Evolutionary conservation across 2,888 invertebrate species (phyloP), one percentile per base, ranked within the genome.

Genomic region (Clusia tigrina): DNA sequence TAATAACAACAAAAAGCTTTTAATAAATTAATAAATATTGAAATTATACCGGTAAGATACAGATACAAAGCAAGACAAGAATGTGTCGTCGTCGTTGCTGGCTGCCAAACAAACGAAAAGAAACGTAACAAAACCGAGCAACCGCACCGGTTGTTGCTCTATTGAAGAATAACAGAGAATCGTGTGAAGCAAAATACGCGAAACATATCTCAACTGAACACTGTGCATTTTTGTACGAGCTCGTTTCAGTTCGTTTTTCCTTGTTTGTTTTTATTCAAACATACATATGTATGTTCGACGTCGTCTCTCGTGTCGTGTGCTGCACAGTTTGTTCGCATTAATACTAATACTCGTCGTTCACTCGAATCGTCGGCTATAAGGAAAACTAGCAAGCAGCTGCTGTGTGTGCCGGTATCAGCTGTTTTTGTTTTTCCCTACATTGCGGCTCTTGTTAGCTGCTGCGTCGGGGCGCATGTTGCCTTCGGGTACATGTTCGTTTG

Each of bases 131-230:
- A 26, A n/a, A 26, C 22, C 57, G 53, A 20, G 32, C 48, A 20
- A 20, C 48, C 48, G 15, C 48, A 48, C 42, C 46, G 57, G 57
- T 57, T 48, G 48, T 48, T 51, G 55, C 62, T 58, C 58, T 55
- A 59, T 63, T 59, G 63, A 59, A 46, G 58, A 63, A 63, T 56
- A 42, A 48, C 18, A 18, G 48, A 48, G 22, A 48, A 48, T 48
- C 48, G 48, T 48, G 6, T 2, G 22, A 48, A 48, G 48, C 48
- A 48, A 48, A 48, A 48, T 22, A 20, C 32, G 38, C 54, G 64
- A 46, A 59, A 62, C 62, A 18, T 46, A 10, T 42, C 12, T 57
- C n/a, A 23, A 15, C 46, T 24, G 24, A 15, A 18, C 15, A 18
- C 38, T 54, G 12, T 60, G 46, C 12, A n/a, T 23, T 25, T 42